A percentile compares a stretch with the other conserved stretches of the same genome.
Evolutionary conservation across 2,113 vertebrate genomes (phyloP).

Genomic region (Macquaria australasica): DNA sequence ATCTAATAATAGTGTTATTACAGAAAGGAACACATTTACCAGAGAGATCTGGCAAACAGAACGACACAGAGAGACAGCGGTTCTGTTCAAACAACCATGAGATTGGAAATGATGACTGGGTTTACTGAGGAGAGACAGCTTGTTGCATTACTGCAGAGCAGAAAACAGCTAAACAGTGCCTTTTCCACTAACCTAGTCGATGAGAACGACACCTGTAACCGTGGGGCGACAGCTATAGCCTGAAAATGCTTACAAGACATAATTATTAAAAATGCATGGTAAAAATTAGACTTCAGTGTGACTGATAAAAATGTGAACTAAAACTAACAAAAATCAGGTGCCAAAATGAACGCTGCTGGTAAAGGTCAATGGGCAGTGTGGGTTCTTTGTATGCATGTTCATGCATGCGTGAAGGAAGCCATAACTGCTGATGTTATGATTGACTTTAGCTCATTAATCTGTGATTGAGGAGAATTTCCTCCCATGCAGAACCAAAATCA

Average conservation of each 20-base stretch:
- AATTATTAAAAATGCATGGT: background rate
- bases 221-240: background rate
- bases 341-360: background rate
- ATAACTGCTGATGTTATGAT: constrained; percentile 34
- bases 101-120: too few species aligned
- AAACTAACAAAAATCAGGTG: background rate
- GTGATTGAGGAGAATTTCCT: constrained; percentile 26
- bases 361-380: constrained; percentile 27
- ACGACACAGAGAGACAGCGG: too few species aligned
- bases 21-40: constrained; percentile 4
- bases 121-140: too few species aligned
- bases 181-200: too few species aligned
- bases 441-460: constrained; percentile 42
- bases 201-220: background rate
- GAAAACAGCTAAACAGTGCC: too few species aligned
- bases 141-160: too few species aligned
- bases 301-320: background rate
- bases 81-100: too few species aligned
- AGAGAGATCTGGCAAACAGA: background rate
- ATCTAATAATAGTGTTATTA: background rate
- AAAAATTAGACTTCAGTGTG: background rate
- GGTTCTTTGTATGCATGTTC: background rate
- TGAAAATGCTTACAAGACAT: background rate
- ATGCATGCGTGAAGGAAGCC: constrained; percentile 7
- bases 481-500: constrained; percentile 34